Conservation (phyloP, 2,797 vertebrate species). For the Delichon dasypus region DNA sequence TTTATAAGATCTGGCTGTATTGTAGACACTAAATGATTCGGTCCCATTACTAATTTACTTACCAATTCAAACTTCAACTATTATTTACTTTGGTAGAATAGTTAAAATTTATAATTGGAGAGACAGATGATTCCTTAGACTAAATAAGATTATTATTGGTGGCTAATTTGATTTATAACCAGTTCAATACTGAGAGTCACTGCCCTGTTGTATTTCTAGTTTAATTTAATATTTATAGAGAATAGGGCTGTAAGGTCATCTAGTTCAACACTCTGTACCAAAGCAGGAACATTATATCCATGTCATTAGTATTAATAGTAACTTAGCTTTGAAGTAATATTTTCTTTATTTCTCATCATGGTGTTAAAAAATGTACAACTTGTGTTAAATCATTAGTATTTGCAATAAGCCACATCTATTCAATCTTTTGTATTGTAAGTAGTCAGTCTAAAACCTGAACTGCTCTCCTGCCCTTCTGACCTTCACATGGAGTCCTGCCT, state of each 20-base stretch:
- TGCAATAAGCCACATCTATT: background rate
- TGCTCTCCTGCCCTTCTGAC: background rate
- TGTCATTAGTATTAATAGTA: background rate
- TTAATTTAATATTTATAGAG: conserved; percentile 36
- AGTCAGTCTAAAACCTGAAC: background rate
- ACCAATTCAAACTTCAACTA: background rate
- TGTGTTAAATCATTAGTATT: background rate
- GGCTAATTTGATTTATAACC: conserved; percentile 35
- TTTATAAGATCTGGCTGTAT: background rate
- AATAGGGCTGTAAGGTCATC: background rate
- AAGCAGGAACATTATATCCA: background rate
- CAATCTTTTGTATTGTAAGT: background rate
- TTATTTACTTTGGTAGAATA: conserved; percentile 4
- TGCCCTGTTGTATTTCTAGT: background rate
- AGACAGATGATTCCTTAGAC: background rate
- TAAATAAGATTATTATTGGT: conserved; percentile 50
- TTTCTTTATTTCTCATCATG: background rate
- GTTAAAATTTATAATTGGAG: conserved; percentile 15
- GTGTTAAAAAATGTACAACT: background rate
- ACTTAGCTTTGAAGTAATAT: background rate
- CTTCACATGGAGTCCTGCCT: background rate
- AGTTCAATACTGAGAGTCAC: conserved; percentile 1
- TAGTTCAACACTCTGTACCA: background rate
- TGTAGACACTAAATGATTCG: background rate
- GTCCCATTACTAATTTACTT: conserved; percentile 3